Evolutionary conservation across 1,140 invertebrate genomes (phyloP), one percentile per base, ranked within the genome.

Genomic region (Bombus pyrosoma): DNA sequence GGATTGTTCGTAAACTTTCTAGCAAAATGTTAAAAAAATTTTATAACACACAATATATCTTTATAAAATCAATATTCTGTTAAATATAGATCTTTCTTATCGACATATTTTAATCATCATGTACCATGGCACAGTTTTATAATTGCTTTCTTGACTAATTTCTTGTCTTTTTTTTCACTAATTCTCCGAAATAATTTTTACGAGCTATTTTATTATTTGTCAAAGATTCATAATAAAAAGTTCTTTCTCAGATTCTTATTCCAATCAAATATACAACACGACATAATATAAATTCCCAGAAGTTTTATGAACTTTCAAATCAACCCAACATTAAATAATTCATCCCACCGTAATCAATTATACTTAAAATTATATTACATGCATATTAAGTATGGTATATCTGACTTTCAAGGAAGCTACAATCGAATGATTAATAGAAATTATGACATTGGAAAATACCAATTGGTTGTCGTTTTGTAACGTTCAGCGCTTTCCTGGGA

Each of bases 401-500:
- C 1, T 12, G 28, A n/a, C 3, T 62, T 28, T 18, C 64, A 18
- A 32, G 64, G 6, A 66, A 2, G n/a, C 12, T 66, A 66, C 2
- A n/a, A 22, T 34, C n/a, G 32, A 34, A 47, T 6, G 18, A 34
- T 68, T 10, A 22, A 68, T 37, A 22, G 32, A 68, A 68, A 32
- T 68, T 34, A 66, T 66, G 41, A 22, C 13, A 68, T 5, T 47
- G 62, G 41, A 68, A 47, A 18, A 34, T 8, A 5, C 47, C 34
- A 28, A 37, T 32, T 53, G 2, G 13, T 25, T 28, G 28, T 1
- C 13, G 37, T 57, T 71, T 74, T 47, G n/a, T 43, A 47, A 64
- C 9, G 43, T 64, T 43, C 13, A 32, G 6, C 72, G 47, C 74
- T 83, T 78, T 69, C 74, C 41, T 43, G 32, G 41, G 13, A 77